Conservation (phyloP, 2,113 vertebrate species). For the Oreochromis niloticus region DNA sequence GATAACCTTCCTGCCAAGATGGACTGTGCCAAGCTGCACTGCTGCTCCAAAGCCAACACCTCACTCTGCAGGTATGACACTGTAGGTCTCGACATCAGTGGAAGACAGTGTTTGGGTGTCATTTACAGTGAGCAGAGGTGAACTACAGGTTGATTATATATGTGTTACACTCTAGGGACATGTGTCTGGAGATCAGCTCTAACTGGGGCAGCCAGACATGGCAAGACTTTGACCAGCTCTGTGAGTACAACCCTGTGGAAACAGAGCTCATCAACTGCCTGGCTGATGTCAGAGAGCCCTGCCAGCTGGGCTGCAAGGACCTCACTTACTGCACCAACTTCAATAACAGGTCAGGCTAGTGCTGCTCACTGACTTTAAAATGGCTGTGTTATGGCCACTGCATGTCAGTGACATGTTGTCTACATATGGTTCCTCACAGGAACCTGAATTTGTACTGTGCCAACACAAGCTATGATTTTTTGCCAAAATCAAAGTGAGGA, state of each 20-base stretch:
- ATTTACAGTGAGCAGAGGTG: background rate
- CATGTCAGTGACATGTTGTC: background rate
- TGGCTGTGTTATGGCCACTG: background rate
- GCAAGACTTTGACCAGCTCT: conserved; percentile 96
- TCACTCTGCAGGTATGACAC: conserved; percentile 83
- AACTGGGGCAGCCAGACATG: conserved; percentile 96
- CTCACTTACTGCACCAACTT: conserved; percentile 98
- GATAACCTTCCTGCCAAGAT: conserved; percentile 87
- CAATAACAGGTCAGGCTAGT: conserved; percentile 87
- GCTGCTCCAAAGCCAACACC: conserved; percentile 96
- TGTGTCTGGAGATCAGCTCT: conserved; percentile 93
- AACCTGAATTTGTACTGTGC: background rate
- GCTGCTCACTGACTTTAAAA: background rate
- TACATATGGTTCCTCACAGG: background rate
- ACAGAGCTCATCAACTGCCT: conserved; percentile 93
- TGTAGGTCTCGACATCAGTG: background rate
- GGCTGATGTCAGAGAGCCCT: conserved; percentile 94
- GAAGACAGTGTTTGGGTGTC: background rate
- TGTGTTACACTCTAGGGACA: conserved; percentile 72
- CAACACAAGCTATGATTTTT: background rate
- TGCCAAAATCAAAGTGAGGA: background rate
- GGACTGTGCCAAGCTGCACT: conserved; percentile 95
- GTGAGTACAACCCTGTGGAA: conserved; percentile 93
- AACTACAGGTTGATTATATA: background rate
- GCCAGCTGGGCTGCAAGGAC: conserved; percentile 95